These are phyloP conservation scores for Coreius guichenoti DNA, from an alignment of 2,797 vertebrate species.

Conservation along the genomic window DNA sequence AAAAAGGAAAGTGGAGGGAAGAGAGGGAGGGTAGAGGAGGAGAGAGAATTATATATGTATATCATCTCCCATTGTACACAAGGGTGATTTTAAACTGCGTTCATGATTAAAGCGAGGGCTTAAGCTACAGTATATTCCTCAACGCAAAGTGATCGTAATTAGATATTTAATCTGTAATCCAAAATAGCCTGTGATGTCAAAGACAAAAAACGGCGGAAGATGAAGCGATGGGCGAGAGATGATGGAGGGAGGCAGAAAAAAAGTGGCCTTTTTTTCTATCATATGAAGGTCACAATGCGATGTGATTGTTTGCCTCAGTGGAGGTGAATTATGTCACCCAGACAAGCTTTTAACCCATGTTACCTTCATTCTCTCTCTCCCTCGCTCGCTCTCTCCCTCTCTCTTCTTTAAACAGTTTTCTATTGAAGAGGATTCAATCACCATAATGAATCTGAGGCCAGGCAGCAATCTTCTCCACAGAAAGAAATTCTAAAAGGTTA, in stretches of 20 bases:
- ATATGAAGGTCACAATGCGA: constrained; percentile 91
- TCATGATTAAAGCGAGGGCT: constrained; percentile 66
- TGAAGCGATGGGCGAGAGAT: constrained; percentile 70
- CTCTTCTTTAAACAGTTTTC: constrained; percentile 86
- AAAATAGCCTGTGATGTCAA: constrained; percentile 81
- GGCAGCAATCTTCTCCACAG: constrained; percentile 90
- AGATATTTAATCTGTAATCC: constrained; percentile 90
- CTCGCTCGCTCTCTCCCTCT: constrained; percentile 30
- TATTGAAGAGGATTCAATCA: constrained; percentile 94
- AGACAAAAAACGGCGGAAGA: constrained; percentile 71
- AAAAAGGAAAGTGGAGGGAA: constrained; percentile 75
- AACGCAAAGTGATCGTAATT: constrained; percentile 87
- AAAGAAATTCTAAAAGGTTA: constrained; percentile 94
- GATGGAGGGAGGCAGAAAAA: constrained; percentile 56
- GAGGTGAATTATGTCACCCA: constrained; percentile 91
- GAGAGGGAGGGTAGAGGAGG: constrained; percentile 66
- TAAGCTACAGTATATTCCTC: constrained; percentile 67
- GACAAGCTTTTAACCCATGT: constrained; percentile 90
- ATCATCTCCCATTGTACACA: constrained; percentile 75
- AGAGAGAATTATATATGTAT: constrained; percentile 75
- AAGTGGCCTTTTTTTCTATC: constrained; percentile 80
- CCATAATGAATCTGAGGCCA: constrained; percentile 93
- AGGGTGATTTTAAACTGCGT: constrained; percentile 68
- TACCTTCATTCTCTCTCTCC: constrained; percentile 77
- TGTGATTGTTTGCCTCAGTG: constrained; percentile 90